Evolutionary conservation across 2,113 vertebrate species (phyloP), one percentile per base, ranked within the genome.

Genomic region (Thymallus thymallus): DNA sequence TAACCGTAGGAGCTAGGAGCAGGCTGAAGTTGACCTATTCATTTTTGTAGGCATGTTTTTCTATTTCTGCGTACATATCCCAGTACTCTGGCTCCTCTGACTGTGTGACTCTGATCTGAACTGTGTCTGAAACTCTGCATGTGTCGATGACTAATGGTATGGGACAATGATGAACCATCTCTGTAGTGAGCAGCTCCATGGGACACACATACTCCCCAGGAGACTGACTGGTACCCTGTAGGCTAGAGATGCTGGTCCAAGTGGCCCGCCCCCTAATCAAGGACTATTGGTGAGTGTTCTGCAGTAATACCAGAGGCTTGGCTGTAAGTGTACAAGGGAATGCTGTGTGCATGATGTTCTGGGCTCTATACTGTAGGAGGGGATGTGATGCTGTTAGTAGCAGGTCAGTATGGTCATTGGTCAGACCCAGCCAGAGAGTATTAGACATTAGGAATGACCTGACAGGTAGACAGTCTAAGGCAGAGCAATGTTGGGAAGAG

Each of bases 381-480:
- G 56, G n/a, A 1, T 20, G 56, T 29, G 26, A 26, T 32, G 56
- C 48, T 51, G 16, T 51, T 18, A 5, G 48, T 51, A 69, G 71
- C 63, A 72, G 51, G 64, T 56, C 64, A 61, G 46, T 35, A 12
- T 68, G 67, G 73, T 72, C 81, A 72, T 64, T 32, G 29, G 41
- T 74, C 71, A 6, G 41, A 75, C 66, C 68, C 80, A 76, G 71
- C 76, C 80, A 69, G 55, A 48, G 75, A 77, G 87, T 89, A 84
- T 88, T 88, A 79, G 56, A 84, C 26, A 66, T 76, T 29, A 60
- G 73, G 46, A 74, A 35, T 41, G 61, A 63, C 2, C 12, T 29
- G 24, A 9, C 61, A 63, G 61, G 6, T 51, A 18, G 48, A 13
- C 48, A 16, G 16, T 16, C 72, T 3, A 51, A 51, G 14, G 48